These are phyloP conservation scores for Apteryx owenii DNA, from an alignment of 2,113 vertebrate genomes.

Conservation along the genomic window DNA sequence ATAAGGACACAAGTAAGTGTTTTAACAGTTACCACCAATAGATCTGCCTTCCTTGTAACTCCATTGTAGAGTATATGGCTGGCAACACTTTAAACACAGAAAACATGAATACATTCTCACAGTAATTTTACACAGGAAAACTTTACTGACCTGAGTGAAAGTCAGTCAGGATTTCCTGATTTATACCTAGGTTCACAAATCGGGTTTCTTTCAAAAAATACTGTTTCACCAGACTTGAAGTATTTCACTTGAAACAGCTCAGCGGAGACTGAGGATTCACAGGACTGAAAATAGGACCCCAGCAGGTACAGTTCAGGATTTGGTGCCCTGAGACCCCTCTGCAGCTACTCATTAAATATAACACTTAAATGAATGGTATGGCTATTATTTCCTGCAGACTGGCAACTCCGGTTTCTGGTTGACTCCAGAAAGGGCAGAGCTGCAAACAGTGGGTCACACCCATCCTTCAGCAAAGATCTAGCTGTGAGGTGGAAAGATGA, in stretches of 20 bases:
- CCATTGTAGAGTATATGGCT: neutral
- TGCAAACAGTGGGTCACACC: conserved; percentile 37
- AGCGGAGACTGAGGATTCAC: neutral
- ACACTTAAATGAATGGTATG: neutral
- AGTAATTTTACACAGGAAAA: neutral
- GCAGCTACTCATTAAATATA: neutral
- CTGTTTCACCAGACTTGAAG: neutral
- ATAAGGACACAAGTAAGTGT: neutral
- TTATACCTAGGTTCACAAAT: neutral
- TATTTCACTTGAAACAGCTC: neutral
- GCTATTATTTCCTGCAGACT: conserved; percentile 21
- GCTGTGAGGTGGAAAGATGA: neutral
- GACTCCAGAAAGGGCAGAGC: conserved; percentile 22
- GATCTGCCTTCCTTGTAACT: neutral
- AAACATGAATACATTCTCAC: neutral
- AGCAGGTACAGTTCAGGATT: neutral
- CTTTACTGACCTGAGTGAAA: neutral
- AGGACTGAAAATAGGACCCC: fast-evolving
- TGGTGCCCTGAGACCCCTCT: neutral
- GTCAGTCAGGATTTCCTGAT: neutral
- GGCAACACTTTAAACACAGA: neutral
- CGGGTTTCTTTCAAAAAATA: neutral
- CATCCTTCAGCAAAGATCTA: neutral
- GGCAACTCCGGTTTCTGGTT: conserved; percentile 20
- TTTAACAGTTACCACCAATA: neutral